Conservation (phyloP, 2,113 vertebrate species). For the Rhinichthys klamathensis region DNA sequence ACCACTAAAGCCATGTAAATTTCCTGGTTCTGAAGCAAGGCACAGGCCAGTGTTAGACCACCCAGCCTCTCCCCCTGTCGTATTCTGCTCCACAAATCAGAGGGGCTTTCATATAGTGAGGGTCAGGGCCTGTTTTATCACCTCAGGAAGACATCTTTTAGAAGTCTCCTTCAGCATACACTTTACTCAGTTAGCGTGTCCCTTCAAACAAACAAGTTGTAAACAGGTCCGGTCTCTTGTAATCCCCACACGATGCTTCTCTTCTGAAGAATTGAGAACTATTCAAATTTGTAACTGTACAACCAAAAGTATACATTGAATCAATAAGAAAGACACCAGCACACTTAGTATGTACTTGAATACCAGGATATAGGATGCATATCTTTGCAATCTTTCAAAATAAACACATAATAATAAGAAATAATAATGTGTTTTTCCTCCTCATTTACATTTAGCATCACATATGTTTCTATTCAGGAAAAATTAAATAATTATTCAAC, state of each 20-base stretch:
- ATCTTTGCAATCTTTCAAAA: too few species aligned
- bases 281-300: conserved; percentile 18
- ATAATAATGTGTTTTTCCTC: too few species aligned
- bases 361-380: too few species aligned
- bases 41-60: conserved; percentile 71
- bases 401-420: too few species aligned
- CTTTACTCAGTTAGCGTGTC: conserved; percentile 42
- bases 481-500: too few species aligned
- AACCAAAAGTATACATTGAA: not conserved
- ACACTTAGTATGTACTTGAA: too few species aligned
- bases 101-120: conserved; percentile 70
- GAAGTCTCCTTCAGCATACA: conserved; percentile 63
- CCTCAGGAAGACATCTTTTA: conserved; percentile 67
- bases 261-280: conserved; percentile 3
- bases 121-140: conserved; percentile 75
- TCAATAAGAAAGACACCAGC: too few species aligned
- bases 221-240: not conserved
- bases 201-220: conserved; percentile 38
- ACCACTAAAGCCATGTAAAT: conserved; percentile 76
- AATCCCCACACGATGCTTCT: conserved; percentile 1
- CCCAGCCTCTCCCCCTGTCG: conserved; percentile 69
- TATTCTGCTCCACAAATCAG: conserved; percentile 68
- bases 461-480: too few species aligned
- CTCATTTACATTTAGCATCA: too few species aligned
- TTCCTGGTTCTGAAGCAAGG: conserved; percentile 65